A percentile compares a stretch with the other conserved stretches of the same genome.
phyloP scores from a whole-genome alignment of 2,797 vertebrate species.

The Paedocypris micromegethes region DNA sequence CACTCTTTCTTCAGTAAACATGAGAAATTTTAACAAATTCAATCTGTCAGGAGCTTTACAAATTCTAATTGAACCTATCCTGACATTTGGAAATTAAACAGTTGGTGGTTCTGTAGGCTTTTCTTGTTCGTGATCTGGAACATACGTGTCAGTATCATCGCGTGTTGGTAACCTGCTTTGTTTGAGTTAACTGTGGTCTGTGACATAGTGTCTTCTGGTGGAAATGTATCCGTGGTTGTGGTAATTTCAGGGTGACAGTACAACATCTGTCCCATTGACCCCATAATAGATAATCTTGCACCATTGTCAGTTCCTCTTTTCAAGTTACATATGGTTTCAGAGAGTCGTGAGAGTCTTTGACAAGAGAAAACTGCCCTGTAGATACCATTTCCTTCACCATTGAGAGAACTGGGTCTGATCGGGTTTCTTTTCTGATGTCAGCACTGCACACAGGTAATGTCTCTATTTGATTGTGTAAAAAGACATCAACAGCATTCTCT shows the following conservation, averaged over 20 bases:
- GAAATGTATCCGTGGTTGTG: too few relatives aligned
- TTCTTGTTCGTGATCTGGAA: not conserved
- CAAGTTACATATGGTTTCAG: not conserved
- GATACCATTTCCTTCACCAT: slow-evolving; percentile 8
- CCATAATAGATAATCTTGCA: not conserved
- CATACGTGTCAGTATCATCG: not conserved
- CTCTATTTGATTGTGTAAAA: not conserved
- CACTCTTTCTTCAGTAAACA: too few relatives aligned
- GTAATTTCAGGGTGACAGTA: too few relatives aligned
- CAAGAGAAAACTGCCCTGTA: not conserved
- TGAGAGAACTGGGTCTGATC: not conserved
- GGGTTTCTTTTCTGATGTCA: not conserved
- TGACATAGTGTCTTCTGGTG: not conserved
- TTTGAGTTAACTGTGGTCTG: not conserved
- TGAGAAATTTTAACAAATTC: not conserved
- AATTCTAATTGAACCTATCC: not conserved
- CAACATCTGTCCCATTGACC: not conserved
- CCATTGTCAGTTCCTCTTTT: not conserved
- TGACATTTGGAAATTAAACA: not conserved
- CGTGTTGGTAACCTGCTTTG: too few relatives aligned
- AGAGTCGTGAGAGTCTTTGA: not conserved
- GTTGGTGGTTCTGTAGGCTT: not conserved
- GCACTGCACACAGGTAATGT: not conserved
- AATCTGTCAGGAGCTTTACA: not conserved
- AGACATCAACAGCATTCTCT: not conserved